Conservation (phyloP, 2,888 invertebrate species). For the Rugalucina vietnamica region DNA sequence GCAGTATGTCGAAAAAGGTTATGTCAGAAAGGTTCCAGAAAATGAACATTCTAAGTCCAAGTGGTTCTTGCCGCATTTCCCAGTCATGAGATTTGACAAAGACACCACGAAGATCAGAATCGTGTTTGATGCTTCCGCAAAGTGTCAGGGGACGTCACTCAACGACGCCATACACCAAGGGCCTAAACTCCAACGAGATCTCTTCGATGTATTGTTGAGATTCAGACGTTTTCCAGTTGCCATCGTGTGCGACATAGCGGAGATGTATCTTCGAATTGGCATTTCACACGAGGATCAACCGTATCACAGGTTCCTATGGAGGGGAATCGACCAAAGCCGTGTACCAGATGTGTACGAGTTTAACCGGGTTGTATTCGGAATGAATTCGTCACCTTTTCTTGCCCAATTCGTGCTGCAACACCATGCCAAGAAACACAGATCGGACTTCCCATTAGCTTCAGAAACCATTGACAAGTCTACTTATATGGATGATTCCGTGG, state of each 20-base stretch:
- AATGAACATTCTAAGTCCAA: background rate
- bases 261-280: slow-evolving; percentile 45
- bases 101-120: slow-evolving; percentile 51
- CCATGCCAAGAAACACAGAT: no score
- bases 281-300: slow-evolving; percentile 5
- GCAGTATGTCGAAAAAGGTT: slow-evolving; percentile 45
- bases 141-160: slow-evolving; percentile 25
- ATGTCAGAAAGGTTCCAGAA: slow-evolving; percentile 31
- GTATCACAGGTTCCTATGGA: slow-evolving; percentile 51
- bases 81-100: slow-evolving; percentile 42
- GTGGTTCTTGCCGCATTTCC: slow-evolving; percentile 61
- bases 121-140: slow-evolving; percentile 60
- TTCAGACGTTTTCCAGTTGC: slow-evolving; percentile 48
- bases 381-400: no score
- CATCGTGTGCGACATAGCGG: slow-evolving; percentile 49
- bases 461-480: no score
- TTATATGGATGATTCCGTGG: no score
- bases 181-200: slow-evolving; percentile 60
- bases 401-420: no score
- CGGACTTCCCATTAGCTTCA: no score
- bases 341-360: background rate
- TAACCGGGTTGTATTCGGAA: no score
- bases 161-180: slow-evolving; percentile 50
- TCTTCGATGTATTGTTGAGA: slow-evolving; percentile 52
- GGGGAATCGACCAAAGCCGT: slow-evolving; percentile 30